A percentile compares a stretch with the other conserved stretches of the same genome.
Conservation (phyloP, 2,113 vertebrate species). For the Cyprinodon brontotheroides region DNA sequence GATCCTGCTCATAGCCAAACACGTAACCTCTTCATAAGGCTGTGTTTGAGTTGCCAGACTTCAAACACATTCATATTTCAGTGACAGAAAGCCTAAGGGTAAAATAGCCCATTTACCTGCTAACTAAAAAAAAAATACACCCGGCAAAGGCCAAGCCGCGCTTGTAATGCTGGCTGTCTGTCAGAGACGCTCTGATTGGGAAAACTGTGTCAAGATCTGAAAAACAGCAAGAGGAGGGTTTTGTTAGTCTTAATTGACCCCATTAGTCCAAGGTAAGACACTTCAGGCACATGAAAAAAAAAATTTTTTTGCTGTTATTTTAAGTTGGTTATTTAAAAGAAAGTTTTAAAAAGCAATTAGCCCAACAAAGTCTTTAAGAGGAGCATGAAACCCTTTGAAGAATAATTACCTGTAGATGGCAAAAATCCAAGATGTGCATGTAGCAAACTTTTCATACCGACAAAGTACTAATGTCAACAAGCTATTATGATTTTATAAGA, state of each 20-base stretch:
- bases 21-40: slow-evolving; percentile 37
- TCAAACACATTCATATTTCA: slow-evolving; percentile 76
- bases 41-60: slow-evolving; percentile 36
- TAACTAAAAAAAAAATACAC: slow-evolving; percentile 57
- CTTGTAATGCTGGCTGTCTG: slow-evolving; percentile 22
- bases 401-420: not conserved
- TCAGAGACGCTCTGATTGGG: slow-evolving; percentile 25
- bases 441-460: not conserved
- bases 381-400: slow-evolving; percentile 14
- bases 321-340: slow-evolving; percentile 1
- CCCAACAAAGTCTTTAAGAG: slow-evolving; percentile 9
- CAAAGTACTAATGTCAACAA: not conserved
- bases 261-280: not conserved
- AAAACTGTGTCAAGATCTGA: slow-evolving; percentile 14
- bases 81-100: slow-evolving; percentile 66
- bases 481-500: no score
- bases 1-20: slow-evolving; percentile 61
- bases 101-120: slow-evolving; percentile 71
- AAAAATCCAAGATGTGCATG: not conserved
- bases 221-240: slow-evolving; percentile 16
- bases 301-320: slow-evolving; percentile 2
- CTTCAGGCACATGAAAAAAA: slow-evolving; percentile 29
- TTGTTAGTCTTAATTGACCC: slow-evolving; percentile 43
- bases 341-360: slow-evolving; percentile 11
- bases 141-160: slow-evolving; percentile 12